Evolutionary conservation across 2,888 invertebrate genomes (phyloP), one percentile per base, ranked within the genome.

Genomic region (Antheraea assamensis): DNA sequence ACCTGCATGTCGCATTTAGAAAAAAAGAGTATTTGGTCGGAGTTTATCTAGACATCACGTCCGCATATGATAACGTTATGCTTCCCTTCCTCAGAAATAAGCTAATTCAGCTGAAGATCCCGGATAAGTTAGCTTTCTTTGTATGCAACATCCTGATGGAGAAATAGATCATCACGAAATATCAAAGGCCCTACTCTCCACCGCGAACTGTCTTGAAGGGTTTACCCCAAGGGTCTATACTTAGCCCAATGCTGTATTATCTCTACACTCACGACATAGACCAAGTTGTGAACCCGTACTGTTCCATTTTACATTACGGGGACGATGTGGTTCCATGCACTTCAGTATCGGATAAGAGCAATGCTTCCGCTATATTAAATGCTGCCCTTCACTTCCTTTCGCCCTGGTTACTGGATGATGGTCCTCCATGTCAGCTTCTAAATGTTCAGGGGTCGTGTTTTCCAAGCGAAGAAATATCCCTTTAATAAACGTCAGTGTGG

Each of bases 31-130:
- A 61, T n/a, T 21, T 81, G 0, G 72, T 81, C 0, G 81, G 74
- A 0, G 78, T 76, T 2, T 84, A 82, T 64, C 72, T 83, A 0
- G 84, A 84, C 68, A 75, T 83, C 5, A 21, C 75, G 0, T 74
- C 81, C 1, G 82, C 82, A 5, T 83, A 82, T 72, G 82, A 83
- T 58, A 80, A 77, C 72, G 80, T 82, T 10, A 73, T 73, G 30
- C 75, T 79, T 74, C 76, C 77, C 30, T 27, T 42, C 42, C 10
- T 42, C 42, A 42, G 42, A 7, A 42, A 42, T 42, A 42, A 4
- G 10, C 10, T 42, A 7, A 42, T 42, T 42, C 42, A 42, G 42
- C 10, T 42, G 42, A 42, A 10, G 42, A 42, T 42, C 42, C 42
- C 42, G 4, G 42, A 42, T 7, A 42, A 42, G 42, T 10, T 42